These are phyloP conservation scores for Venturia canescens DNA, from an alignment of 1,140 invertebrate species.

Conservation along the genomic window DNA sequence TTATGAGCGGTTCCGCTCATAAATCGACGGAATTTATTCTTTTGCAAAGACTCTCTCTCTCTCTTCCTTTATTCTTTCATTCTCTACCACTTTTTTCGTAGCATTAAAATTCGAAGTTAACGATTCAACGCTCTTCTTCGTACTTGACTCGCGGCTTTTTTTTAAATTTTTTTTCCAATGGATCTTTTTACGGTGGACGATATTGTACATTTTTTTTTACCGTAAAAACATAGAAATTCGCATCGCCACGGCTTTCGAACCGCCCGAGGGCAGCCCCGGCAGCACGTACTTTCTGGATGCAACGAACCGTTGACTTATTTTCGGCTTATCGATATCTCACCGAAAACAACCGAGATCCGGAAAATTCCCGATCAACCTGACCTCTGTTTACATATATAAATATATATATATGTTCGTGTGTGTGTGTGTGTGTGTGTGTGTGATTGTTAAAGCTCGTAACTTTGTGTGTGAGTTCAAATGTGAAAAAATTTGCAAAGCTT, in stretches of 20 bases:
- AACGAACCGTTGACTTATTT: neutral
- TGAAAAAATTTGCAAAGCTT: slow-evolving; percentile 50
- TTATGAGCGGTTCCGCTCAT: neutral
- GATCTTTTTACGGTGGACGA: neutral
- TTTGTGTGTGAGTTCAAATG: neutral
- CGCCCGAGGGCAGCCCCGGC: neutral
- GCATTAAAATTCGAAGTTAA: slow-evolving; percentile 6
- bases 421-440: neutral
- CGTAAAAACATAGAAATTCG: slow-evolving; percentile 19
- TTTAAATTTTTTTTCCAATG: neutral
- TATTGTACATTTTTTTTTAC: slow-evolving; percentile 2
- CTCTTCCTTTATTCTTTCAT: neutral
- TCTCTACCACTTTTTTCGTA: neutral
- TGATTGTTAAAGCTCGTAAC: slow-evolving; percentile 44
- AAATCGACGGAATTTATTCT: slow-evolving; percentile 20
- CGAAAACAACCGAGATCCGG: neutral
- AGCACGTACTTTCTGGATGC: neutral
- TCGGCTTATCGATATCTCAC: slow-evolving; percentile 6
- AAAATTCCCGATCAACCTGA: neutral
- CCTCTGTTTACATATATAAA: neutral
- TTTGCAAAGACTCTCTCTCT: neutral
- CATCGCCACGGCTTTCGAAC: neutral
- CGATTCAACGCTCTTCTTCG: neutral
- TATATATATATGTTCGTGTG: neutral
- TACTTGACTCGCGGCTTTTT: too few species aligned